Base-by-base conservation (phyloP, 2,888 invertebrate genomes). In the Trichogramma dendrolimi region DNA sequence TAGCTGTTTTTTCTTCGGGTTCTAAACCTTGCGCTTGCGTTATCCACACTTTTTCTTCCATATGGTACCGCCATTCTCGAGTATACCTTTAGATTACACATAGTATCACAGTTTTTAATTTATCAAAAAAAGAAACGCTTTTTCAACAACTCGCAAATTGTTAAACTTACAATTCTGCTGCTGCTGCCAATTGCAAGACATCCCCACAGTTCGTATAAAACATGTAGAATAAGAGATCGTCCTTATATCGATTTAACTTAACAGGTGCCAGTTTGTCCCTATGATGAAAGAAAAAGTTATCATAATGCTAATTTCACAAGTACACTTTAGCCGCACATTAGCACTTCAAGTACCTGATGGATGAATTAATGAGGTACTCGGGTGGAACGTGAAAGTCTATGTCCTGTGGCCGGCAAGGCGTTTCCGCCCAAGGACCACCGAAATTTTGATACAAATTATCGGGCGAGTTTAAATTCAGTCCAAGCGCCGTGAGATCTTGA, bases 151-250 rank as follows among this genome's bases (percentile, higher is more conserved):
- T 44, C 48, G 40, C 8, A 11, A 55, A 10, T 38, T 44, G 44
- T 14, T n/a, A 56, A 54, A 87, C 90, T 90, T 83, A 96, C 96
- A 97, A 83, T 87, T 97, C 97, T 68, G 90, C 90, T 74, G 98
- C 98, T 71, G 97, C 97, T 77, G 95, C 95, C 75, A 98, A 85
- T 85, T 99, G 99, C 83, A 98, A 87, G 73, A 95, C 90, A 84
- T 99, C 98, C 74, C 97, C 96, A 78, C 95, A 94, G 83, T 95
- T 97, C 83, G 96, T 97, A 84, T 99, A 99, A 85, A 98, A 99
- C 83, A 99, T 88, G 84, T 95, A 99, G 86, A 99, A 99, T 74
- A 99, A 86, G 78, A 98, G 87, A 83, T 99, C 98, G 83, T 99
- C 99, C 82, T 96, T 96, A 84, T 96, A 96, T 82, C 96, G 90